Percentiles rank a stretch among this genome's conserved stretches.
These are phyloP conservation scores for Atethmia centrago DNA, from an alignment of 2,888 invertebrate genomes.

Conservation along the genomic window DNA sequence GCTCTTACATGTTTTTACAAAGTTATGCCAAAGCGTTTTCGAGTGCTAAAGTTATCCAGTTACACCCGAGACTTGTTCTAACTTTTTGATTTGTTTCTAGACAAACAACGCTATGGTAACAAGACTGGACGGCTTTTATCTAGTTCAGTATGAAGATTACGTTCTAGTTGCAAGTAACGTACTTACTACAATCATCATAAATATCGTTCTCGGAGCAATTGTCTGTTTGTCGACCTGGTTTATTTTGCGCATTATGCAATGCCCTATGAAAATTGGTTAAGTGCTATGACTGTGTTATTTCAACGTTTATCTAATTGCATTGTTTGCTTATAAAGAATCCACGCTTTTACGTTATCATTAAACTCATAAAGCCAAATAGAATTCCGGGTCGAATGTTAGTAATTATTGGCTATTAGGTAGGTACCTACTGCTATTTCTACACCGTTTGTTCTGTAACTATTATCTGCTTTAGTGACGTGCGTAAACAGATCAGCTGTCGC, in stretches of 20 bases:
- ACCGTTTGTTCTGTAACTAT: conserved; percentile 28
- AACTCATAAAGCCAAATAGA: conserved; percentile 47
- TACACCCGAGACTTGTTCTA: conserved; percentile 9
- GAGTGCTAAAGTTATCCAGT: conserved; percentile 40
- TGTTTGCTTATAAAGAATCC: conserved; percentile 44
- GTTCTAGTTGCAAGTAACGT: conserved; percentile 60
- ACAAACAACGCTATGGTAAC: conserved; percentile 18
- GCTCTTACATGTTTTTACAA: conserved; percentile 38
- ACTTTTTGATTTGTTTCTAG: conserved; percentile 37
- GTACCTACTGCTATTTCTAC: conserved; percentile 35
- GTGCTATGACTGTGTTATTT: conserved; percentile 56
- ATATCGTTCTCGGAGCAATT: conserved; percentile 61
- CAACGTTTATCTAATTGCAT: conserved; percentile 57
- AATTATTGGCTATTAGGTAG: conserved; percentile 54
- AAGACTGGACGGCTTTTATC: conserved; percentile 25
- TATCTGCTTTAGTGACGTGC: conserved; percentile 27
- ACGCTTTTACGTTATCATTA: conserved; percentile 42
- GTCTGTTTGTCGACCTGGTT: conserved; percentile 68
- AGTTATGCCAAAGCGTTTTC: conserved; percentile 46
- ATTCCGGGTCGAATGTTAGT: conserved; percentile 32
- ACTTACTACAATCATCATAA: conserved; percentile 58
- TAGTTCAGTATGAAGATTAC: conserved; percentile 51
- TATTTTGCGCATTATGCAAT: conserved; percentile 71
- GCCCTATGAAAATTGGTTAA: conserved; percentile 34
- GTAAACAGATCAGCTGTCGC: conserved; percentile 42